Percentiles rank a stretch among this genome's conserved stretches.
These are phyloP conservation scores for Promerops cafer DNA, from an alignment of 2,113 vertebrate genomes.

Conservation along the genomic window DNA sequence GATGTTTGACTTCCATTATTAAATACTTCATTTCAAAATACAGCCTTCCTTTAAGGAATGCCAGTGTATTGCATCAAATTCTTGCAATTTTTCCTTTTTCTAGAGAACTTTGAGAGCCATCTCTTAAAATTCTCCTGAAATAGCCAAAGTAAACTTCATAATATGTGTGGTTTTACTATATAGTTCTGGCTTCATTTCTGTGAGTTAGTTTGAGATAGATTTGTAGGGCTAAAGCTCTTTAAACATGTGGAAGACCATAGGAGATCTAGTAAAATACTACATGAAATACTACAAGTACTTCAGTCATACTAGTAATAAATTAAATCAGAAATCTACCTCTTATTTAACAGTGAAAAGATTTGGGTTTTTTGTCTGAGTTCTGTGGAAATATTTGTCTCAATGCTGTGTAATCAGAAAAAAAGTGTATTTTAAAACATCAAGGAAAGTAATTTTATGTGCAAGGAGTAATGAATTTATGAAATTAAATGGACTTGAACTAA, in stretches of 20 bases:
- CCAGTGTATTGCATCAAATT: background rate
- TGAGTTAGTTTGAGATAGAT: background rate
- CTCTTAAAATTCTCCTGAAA: background rate
- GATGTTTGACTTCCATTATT: background rate
- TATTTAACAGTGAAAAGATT: background rate
- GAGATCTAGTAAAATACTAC: background rate
- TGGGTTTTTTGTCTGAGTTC: background rate
- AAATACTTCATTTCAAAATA: background rate
- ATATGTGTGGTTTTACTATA: background rate
- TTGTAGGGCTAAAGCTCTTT: background rate
- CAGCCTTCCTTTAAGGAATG: background rate
- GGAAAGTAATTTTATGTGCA: background rate
- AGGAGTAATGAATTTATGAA: conserved; percentile 1
- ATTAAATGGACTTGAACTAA: background rate
- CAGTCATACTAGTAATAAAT: background rate
- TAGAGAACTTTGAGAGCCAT: background rate
- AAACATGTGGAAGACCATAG: background rate
- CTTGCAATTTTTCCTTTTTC: background rate
- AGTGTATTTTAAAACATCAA: background rate
- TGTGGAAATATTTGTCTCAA: background rate
- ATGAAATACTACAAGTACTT: background rate
- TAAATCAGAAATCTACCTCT: background rate
- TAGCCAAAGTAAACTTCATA: background rate
- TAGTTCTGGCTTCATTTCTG: background rate
- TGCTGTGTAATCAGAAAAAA: background rate